Conservation (phyloP, 2,888 invertebrate genomes). For the Adelognathus sp. region DNA sequence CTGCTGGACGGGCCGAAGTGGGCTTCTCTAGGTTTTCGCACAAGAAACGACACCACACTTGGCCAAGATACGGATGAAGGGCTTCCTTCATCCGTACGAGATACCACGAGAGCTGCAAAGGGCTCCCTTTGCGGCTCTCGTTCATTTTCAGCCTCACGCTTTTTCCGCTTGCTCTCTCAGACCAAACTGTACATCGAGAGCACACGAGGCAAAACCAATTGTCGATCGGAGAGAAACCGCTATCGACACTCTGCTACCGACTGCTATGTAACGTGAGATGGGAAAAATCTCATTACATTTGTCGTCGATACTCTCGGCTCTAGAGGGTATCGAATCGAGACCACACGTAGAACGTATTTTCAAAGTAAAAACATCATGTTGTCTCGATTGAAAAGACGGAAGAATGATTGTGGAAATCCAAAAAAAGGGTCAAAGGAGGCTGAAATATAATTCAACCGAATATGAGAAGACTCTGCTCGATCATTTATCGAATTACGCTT, state of each 20-base stretch:
- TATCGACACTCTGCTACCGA: neutral
- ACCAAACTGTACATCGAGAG: slow-evolving; percentile 13
- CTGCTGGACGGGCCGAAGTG: neutral
- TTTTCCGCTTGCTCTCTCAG: neutral
- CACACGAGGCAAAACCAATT: neutral
- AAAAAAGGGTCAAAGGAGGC: neutral
- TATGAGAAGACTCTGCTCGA: too few species aligned
- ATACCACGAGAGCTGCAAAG: too few species aligned
- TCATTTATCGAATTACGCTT: neutral
- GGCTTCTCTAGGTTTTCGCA: neutral
- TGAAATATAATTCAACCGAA: too few species aligned
- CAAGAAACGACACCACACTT: neutral
- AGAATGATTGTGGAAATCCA: neutral
- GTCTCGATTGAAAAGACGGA: neutral
- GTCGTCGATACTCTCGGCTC: neutral
- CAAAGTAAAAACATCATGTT: neutral
- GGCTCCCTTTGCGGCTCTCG: neutral
- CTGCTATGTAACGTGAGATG: neutral
- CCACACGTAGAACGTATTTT: neutral
- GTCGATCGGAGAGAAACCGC: neutral
- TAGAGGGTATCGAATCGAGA: neutral
- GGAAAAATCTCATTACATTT: slow-evolving; percentile 18
- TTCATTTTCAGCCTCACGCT: slow-evolving; percentile 25
- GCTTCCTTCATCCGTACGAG: too few species aligned
- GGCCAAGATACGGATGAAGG: neutral